phyloP scores from a whole-genome alignment of 2,113 vertebrate species.

The Syngnathoides biaculeatus region DNA sequence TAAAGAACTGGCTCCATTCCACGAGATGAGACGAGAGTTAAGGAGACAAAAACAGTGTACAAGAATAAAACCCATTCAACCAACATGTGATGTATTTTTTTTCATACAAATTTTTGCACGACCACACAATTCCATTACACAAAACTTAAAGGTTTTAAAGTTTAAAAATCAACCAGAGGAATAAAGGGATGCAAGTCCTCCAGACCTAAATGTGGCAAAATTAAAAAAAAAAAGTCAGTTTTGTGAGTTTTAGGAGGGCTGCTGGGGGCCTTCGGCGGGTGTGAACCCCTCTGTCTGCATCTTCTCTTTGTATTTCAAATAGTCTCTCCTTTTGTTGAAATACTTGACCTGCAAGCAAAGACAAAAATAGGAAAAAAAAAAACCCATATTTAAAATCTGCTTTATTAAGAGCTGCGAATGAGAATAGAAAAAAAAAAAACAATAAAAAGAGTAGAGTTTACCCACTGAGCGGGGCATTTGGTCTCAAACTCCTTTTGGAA shows the following conservation, averaged over 20 bases:
- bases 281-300: slow-evolving; percentile 79
- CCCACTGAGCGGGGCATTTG: slow-evolving; percentile 88
- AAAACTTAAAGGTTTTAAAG: not conserved
- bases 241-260: slow-evolving; percentile 50
- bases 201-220: not conserved
- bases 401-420: not conserved
- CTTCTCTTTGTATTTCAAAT: slow-evolving; percentile 87
- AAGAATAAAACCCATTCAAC: slow-evolving; percentile 49
- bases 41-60: slow-evolving; percentile 20
- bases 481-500: slow-evolving; percentile 75
- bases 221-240: not conserved
- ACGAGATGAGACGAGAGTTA: slow-evolving; percentile 34
- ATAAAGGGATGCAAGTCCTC: not conserved
- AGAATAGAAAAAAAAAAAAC: too few relatives aligned
- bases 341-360: slow-evolving; percentile 83
- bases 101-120: not conserved
- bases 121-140: not conserved
- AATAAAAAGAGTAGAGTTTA: slow-evolving; percentile 52
- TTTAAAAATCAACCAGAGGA: not conserved
- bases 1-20: slow-evolving; percentile 37
- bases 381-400: not conserved
- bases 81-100: slow-evolving; percentile 13
- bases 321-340: slow-evolving; percentile 89
- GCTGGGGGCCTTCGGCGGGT: slow-evolving; percentile 65
- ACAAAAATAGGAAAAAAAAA: not conserved